Conservation (phyloP, 2,888 invertebrate species). For the Rhagophthalmus giganteus region DNA sequence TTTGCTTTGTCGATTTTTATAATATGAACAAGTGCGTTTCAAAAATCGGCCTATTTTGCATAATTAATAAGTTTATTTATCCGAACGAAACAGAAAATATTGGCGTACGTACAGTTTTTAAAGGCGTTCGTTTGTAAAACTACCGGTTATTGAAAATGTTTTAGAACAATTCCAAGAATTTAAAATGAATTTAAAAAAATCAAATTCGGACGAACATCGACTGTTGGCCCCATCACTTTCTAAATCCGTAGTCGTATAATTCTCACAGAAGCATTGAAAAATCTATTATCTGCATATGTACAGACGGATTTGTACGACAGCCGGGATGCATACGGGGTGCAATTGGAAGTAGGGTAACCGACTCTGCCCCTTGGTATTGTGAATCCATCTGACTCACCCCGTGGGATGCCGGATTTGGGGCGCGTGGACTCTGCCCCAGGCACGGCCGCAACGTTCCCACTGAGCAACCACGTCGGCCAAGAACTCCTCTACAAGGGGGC, state of each 20-base stretch:
- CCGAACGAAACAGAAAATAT: too few species aligned
- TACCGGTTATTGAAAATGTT: too few species aligned
- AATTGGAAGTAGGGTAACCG: constrained; percentile 22
- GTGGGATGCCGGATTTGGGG: constrained; percentile 38
- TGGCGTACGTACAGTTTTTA: too few species aligned
- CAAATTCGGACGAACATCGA: too few species aligned
- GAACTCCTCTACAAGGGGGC: constrained; percentile 33
- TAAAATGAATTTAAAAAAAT: not conserved
- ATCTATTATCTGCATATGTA: constrained; percentile 28
- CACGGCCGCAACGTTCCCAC: constrained; percentile 55
- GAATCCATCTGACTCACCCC: constrained; percentile 39
- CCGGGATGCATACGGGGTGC: constrained; percentile 21
- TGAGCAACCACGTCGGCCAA: constrained; percentile 56
- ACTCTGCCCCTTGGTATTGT: constrained; percentile 27
- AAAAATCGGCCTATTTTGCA: too few species aligned
- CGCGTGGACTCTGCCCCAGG: constrained; percentile 34
- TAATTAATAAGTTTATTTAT: too few species aligned
- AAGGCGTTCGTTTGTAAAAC: too few species aligned
- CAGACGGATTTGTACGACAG: constrained; percentile 24
- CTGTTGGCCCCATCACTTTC: not conserved
- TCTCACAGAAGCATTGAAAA: constrained; percentile 22
- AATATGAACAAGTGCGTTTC: too few species aligned
- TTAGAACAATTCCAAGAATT: not conserved
- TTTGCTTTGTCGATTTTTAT: too few species aligned
- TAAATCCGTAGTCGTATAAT: constrained; percentile 6